A percentile compares a stretch with the other conserved stretches of the same genome.
Evolutionary conservation across 2,113 vertebrate species (phyloP).

Genomic region (Ariopsis seemanni): DNA sequence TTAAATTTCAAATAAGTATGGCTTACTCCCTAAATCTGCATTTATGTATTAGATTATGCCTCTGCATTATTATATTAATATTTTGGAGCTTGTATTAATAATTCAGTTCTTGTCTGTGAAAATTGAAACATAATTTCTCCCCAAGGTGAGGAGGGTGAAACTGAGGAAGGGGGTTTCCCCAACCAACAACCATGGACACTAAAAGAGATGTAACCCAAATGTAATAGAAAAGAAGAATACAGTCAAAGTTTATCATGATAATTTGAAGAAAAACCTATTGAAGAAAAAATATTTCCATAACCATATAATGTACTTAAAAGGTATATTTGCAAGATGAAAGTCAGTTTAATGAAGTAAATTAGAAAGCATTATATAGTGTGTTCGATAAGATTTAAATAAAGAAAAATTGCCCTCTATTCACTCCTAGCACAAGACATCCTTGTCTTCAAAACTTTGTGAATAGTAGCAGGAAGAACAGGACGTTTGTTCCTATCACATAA

Average conservation of each 20-base stretch:
- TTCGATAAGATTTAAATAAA: neutral
- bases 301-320: neutral
- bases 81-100: constrained; percentile 11
- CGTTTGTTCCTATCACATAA: constrained; percentile 32
- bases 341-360: neutral
- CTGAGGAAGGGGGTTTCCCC: neutral
- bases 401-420: neutral
- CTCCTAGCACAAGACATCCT: constrained; percentile 31
- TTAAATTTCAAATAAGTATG: neutral
- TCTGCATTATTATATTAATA: neutral
- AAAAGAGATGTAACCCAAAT: neutral
- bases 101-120: neutral
- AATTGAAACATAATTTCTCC: constrained; percentile 11
- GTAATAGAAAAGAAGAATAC: neutral
- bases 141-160: neutral
- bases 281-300: neutral
- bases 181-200: neutral
- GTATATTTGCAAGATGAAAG: neutral
- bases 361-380: neutral
- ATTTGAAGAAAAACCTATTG: neutral
- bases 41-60: neutral
- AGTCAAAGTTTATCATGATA: neutral
- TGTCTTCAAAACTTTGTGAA: constrained; percentile 21
- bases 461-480: neutral
- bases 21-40: neutral